These are phyloP conservation scores for Centropyge bicolor DNA, from an alignment of 2,797 vertebrate species.

Conservation along the genomic window DNA sequence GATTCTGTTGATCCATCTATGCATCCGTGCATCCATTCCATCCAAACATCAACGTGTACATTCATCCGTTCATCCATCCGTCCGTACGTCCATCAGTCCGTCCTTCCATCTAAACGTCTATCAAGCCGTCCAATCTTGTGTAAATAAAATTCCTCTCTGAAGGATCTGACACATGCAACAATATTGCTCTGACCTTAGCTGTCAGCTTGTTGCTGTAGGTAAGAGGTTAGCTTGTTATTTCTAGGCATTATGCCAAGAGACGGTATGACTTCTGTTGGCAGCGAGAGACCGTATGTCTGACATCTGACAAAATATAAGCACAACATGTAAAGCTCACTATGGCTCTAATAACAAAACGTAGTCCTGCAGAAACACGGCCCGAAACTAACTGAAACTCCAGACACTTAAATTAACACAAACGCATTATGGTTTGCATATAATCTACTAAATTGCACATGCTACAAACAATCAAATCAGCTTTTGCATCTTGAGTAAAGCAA, in stretches of 20 bases:
- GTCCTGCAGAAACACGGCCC: neutral
- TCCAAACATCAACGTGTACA: slow-evolving; percentile 36
- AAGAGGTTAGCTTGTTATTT: slow-evolving; percentile 41
- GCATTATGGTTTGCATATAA: slow-evolving; percentile 63
- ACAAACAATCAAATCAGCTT: slow-evolving; percentile 76
- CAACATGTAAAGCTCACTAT: slow-evolving; percentile 11
- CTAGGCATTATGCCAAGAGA: slow-evolving; percentile 27
- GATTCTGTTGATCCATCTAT: slow-evolving; percentile 68
- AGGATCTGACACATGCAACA: slow-evolving; percentile 21
- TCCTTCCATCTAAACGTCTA: slow-evolving; percentile 11
- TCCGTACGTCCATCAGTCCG: slow-evolving; percentile 12
- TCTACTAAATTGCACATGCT: slow-evolving; percentile 70
- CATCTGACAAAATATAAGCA: slow-evolving; percentile 26
- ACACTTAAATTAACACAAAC: slow-evolving; percentile 45
- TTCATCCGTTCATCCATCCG: slow-evolving; percentile 18
- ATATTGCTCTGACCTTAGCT: slow-evolving; percentile 41
- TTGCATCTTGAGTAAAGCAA: slow-evolving; percentile 73
- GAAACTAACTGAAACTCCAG: slow-evolving; percentile 35
- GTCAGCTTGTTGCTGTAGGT: slow-evolving; percentile 25
- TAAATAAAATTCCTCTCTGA: slow-evolving; percentile 15
- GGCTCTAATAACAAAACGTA: neutral
- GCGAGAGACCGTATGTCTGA: neutral
- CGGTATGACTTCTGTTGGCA: slow-evolving; percentile 21
- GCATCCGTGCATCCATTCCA: slow-evolving; percentile 47
- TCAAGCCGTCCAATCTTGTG: slow-evolving; percentile 16